phyloP scores from a whole-genome alignment of 2,888 invertebrate genomes.

The Hirudinaria manillensis region DNA sequence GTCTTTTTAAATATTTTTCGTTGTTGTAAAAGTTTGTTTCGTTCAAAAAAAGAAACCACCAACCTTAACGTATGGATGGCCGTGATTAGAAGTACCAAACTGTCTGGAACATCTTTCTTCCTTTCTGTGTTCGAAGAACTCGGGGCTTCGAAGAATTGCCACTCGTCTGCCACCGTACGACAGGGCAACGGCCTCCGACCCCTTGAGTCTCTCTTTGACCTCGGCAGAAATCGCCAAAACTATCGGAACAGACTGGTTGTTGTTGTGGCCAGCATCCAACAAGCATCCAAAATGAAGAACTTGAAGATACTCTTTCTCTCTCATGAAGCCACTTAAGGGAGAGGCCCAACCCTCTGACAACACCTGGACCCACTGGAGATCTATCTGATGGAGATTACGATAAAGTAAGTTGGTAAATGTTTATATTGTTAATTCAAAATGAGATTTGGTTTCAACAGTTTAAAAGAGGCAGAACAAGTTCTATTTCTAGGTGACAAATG shows the following conservation, averaged over 20 bases:
- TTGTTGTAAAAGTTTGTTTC: no score
- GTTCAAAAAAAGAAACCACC: no score
- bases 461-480: no score
- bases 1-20: neutral
- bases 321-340: constrained; percentile 95
- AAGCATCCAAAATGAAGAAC: constrained; percentile 85
- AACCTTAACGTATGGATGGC: constrained; percentile 84
- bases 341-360: constrained; percentile 96
- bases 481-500: no score
- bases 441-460: no score
- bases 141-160: constrained; percentile 62
- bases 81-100: constrained; percentile 79
- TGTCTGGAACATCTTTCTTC: constrained; percentile 85
- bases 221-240: constrained; percentile 72
- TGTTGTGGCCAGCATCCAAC: constrained; percentile 59
- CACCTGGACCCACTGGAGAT: constrained; percentile 90
- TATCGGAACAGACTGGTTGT: constrained; percentile 91
- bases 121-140: constrained; percentile 89
- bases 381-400: constrained; percentile 58
- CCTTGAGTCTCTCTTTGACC: constrained; percentile 68
- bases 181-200: constrained; percentile 56
- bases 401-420: neutral
- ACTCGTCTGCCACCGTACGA: constrained; percentile 52
- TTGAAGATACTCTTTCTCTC: constrained; percentile 85
- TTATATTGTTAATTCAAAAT: no score